Evolutionary conservation across 2,797 vertebrate genomes (phyloP), one percentile per base, ranked within the genome.

Genomic region (Pseudochaenichthys georgianus): DNA sequence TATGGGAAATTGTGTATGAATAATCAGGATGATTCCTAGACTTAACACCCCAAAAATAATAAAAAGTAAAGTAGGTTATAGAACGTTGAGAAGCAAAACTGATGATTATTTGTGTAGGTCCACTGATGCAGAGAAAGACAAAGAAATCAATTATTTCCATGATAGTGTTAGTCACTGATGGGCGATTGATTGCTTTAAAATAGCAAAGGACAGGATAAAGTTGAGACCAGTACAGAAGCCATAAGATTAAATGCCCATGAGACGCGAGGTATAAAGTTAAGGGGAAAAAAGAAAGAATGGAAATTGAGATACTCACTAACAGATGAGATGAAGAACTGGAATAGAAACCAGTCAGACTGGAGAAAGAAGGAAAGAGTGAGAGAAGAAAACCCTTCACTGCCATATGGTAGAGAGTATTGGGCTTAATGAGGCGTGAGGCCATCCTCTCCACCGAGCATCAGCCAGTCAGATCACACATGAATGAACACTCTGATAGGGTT

Each of bases 401-500:
- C 93, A 95, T 94, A 93, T 94, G 92, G 93, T 91, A 82, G 75
- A 78, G 83, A 92, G 88, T 79, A 92, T 88, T 90, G 82, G 64
- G 86, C 87, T 88, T 88, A 94, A 94, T 94, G 93, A 94, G 90
- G 90, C 92, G 50, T 91, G 69, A 83, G 81, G 87, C 83, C 83
- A 89, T 92, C 89, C 90, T 77, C 88, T 86, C 84, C 86, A 80
- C 87, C 87, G 83, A 88, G 80, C 88, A 77, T 45, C 28, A 58
- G 84, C 86, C 86, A 89, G 86, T 93, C 87, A 83, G 72, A 85
- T 89, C 87, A 83, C 92, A 92, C 91, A 88, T 93, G 83, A 92
- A 76, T 68, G 84, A 85, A 59, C 83, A 61, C 73, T 88, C 72
- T 86, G 91, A 94, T 90, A 87, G 77, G 85, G 87, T 88, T 89